A percentile compares a stretch with the other conserved stretches of the same genome.
Evolutionary conservation across 2,113 vertebrate genomes (phyloP).

Genomic region (Saiga tatarica): DNA sequence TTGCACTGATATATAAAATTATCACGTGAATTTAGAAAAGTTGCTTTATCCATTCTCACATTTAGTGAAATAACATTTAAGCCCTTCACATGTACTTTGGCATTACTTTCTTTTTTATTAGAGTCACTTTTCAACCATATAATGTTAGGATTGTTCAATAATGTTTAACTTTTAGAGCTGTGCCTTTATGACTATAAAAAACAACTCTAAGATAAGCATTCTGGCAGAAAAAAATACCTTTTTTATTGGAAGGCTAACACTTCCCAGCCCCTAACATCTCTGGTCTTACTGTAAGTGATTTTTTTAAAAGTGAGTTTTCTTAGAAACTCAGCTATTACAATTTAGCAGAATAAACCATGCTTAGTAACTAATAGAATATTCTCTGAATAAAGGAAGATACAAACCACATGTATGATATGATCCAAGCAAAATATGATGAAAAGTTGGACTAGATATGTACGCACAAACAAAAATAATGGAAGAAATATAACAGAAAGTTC

Average conservation of each 20-base stretch:
- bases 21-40: not conserved
- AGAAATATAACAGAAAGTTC: not conserved
- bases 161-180: slow-evolving; percentile 34
- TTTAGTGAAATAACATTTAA: not conserved
- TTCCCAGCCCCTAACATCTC: not conserved
- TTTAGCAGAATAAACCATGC: not conserved
- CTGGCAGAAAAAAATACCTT: not conserved
- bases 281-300: not conserved
- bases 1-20: not conserved
- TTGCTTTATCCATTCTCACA: not conserved
- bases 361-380: not conserved
- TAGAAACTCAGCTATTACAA: not conserved
- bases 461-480: not conserved
- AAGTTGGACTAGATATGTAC: not conserved
- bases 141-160: not conserved
- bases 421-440: not conserved
- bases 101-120: not conserved
- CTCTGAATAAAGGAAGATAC: not conserved
- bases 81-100: not conserved
- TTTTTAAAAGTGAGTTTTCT: not conserved
- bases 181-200: not conserved
- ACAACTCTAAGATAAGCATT: not conserved
- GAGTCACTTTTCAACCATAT: not conserved
- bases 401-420: not conserved
- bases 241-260: not conserved